These are phyloP conservation scores for Pachymerium ferrugineum DNA, from an alignment of 2,888 invertebrate genomes.

Conservation along the genomic window DNA sequence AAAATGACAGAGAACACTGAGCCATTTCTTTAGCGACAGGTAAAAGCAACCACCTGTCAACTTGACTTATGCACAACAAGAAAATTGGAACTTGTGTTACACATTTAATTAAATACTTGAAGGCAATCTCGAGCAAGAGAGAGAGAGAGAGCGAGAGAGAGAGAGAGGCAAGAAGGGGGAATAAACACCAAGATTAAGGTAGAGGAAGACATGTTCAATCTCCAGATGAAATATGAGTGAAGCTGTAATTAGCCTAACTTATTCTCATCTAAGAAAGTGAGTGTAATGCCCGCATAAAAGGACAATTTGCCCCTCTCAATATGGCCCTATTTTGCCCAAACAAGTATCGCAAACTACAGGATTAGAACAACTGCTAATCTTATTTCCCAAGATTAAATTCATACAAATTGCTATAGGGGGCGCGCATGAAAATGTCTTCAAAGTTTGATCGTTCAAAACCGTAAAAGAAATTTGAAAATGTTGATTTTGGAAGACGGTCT, in stretches of 20 bases:
- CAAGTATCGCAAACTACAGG: background rate
- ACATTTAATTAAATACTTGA: slow-evolving; percentile 27
- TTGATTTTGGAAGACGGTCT: too few relatives aligned
- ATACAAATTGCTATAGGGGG: slow-evolving; percentile 6
- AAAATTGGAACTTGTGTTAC: slow-evolving; percentile 19
- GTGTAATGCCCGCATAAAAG: slow-evolving; percentile 15
- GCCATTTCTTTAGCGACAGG: slow-evolving; percentile 9
- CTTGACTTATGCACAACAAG: slow-evolving; percentile 25
- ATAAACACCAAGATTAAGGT: slow-evolving; percentile 27
- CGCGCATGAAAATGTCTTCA: slow-evolving; percentile 7
- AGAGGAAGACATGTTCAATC: slow-evolving; percentile 21
- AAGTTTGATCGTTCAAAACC: too few relatives aligned
- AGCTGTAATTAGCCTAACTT: slow-evolving; percentile 18
- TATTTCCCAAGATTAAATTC: slow-evolving; percentile 22
- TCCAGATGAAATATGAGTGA: slow-evolving; percentile 15
- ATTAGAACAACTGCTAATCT: background rate
- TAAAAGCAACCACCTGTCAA: slow-evolving; percentile 16
- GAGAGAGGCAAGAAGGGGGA: background rate
- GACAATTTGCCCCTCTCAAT: slow-evolving; percentile 22
- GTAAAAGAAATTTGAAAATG: too few relatives aligned
- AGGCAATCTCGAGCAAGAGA: slow-evolving; percentile 21
- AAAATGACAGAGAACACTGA: background rate
- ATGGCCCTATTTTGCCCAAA: slow-evolving; percentile 1
- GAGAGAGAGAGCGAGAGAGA: background rate
- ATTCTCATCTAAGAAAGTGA: slow-evolving; percentile 13